Base-by-base conservation (phyloP, 2,888 invertebrate species). In the Drosophila neonasuta region DNA sequence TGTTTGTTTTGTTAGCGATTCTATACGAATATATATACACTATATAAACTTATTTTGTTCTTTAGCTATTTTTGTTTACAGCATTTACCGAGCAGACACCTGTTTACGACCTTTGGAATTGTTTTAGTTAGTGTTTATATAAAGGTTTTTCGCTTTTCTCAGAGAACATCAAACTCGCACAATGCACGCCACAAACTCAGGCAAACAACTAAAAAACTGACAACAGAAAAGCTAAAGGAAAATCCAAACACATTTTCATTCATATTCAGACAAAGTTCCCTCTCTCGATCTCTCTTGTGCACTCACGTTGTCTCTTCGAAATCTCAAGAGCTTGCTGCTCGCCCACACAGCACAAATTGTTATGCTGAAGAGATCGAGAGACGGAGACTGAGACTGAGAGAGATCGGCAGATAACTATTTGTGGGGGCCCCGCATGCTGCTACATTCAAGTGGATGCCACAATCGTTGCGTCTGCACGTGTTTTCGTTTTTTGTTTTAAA, bases 161-260 rank as follows among this genome's bases (percentile, higher is more conserved):
- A 11, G 61, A 74, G 71, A 70, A 68, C 3, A 60, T 7, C 6
- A 32, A 36, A 56, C 45, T 15, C 34, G 24, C 45, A 74, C 24
- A 78, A 77, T 72, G 80, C 72, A 79, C 86, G 79, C 75, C 80
- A 69, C 83, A 73, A 54, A 83, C 70, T 74, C 80, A 79, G 68
- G 58, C 63, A 61, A 66, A 68, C 72, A 77, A 77, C 73, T 74
- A 51, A 75, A 74, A 48, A 48, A 67, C 68, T 62, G 54, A 65
- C 63, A 77, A 70, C 65, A 63, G 49, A 68, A 70, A 74, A 58
- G 44, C 49, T 29, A 41, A 34, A 34, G 50, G 57, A 71, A 74
- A 81, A 74, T 71, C 67, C 59, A 71, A 79, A 59, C 71, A 63
- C 68, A 77, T 81, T 79, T 79, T 76, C 83, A 81, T 79, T 79